Conservation (phyloP, 1,140 invertebrate species). For the Dryas iulia region DNA sequence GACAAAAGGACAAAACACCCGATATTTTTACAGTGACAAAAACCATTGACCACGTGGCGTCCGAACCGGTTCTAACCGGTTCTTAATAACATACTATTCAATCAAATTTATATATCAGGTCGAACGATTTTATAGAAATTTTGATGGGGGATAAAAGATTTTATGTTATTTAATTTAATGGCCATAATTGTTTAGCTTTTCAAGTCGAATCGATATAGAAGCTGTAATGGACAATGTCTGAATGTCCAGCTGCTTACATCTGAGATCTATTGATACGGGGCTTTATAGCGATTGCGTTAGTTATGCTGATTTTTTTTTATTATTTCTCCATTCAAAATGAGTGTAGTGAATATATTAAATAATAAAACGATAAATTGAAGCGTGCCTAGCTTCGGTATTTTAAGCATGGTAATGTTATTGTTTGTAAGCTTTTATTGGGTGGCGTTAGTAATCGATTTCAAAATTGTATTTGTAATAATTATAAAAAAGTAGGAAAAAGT, state of each 20-base stretch:
- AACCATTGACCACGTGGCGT: constrained; percentile 65
- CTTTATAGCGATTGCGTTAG: constrained; percentile 41
- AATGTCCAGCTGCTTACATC: constrained; percentile 66
- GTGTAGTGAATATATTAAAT: background rate
- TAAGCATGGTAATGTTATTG: background rate
- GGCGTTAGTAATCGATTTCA: too few species aligned
- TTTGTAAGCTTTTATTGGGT: background rate
- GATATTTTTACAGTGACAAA: constrained; percentile 68
- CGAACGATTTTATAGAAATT: background rate
- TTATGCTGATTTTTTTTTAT: constrained; percentile 20
- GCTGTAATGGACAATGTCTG: constrained; percentile 32
- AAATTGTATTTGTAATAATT: too few species aligned
- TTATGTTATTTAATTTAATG: background rate
- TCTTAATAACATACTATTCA: constrained; percentile 69
- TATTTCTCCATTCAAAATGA: background rate
- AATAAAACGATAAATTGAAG: background rate
- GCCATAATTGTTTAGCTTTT: background rate
- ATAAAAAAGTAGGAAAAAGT: too few species aligned
- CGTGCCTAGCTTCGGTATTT: background rate
- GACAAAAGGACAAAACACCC: constrained; percentile 52
- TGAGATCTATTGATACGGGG: constrained; percentile 62
- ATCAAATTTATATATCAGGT: constrained; percentile 46
- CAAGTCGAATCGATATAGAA: background rate
- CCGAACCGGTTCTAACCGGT: constrained; percentile 67
- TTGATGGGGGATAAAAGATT: constrained; percentile 1